phyloP scores from a whole-genome alignment of 2,113 vertebrate genomes.

The Eolophus roseicapilla region DNA sequence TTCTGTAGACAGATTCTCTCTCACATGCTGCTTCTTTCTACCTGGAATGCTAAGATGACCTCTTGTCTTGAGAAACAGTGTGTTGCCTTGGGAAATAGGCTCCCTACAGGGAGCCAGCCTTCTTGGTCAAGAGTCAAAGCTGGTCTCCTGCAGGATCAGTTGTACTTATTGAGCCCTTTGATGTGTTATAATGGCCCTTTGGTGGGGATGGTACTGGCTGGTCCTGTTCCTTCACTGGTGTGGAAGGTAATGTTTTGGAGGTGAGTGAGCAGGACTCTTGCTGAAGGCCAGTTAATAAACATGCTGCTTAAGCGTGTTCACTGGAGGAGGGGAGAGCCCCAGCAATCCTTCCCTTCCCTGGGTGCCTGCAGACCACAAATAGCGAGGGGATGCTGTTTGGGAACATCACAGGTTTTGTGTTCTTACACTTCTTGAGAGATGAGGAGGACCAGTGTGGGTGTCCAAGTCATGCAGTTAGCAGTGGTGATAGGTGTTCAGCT shows the following conservation, averaged over 20 bases:
- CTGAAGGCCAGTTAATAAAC: background rate
- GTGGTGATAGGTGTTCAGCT: background rate
- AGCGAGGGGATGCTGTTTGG: rapidly evolving
- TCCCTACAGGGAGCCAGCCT: background rate
- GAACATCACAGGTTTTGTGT: background rate
- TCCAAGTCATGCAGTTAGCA: background rate
- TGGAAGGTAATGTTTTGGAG: background rate
- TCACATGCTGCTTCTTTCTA: background rate
- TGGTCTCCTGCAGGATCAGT: background rate
- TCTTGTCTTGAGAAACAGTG: background rate
- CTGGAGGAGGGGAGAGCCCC: background rate
- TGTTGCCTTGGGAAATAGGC: rapidly evolving
- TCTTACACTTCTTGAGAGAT: background rate
- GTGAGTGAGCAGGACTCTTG: background rate
- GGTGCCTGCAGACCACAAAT: background rate
- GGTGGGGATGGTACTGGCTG: background rate
- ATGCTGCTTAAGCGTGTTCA: background rate
- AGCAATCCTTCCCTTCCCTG: background rate
- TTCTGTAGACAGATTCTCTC: background rate
- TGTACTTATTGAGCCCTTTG: background rate
- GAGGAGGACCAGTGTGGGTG: background rate
- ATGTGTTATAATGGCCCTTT: background rate
- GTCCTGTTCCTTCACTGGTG: background rate
- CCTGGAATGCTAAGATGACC: background rate
- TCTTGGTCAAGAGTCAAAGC: background rate